Conservation (phyloP, 2,888 invertebrate genomes). For the Oscheius myriophilus region DNA sequence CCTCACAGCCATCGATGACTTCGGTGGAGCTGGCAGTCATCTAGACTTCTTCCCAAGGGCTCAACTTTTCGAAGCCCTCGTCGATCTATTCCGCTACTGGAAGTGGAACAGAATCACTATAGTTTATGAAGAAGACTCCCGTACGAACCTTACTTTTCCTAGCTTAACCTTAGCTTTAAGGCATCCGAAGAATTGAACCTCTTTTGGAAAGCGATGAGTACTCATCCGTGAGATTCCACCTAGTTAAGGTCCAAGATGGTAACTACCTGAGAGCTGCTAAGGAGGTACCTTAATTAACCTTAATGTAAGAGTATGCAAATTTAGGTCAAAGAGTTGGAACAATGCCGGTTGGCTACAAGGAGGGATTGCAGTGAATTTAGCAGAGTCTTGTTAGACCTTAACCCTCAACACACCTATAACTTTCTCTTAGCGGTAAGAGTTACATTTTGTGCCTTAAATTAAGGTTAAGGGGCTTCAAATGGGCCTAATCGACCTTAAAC, state of each 20-base stretch:
- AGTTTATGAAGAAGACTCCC: conserved; percentile 64
- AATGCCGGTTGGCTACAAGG: conserved; percentile 59
- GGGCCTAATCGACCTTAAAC: conserved; percentile 69
- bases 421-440: conserved; percentile 63
- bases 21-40: conserved; percentile 33
- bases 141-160: no score
- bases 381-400: conserved; percentile 65
- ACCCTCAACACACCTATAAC: conserved; percentile 63
- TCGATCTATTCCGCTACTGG: conserved; percentile 67
- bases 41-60: conserved; percentile 65
- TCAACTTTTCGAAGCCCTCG: conserved; percentile 63
- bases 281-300: conserved; percentile 43
- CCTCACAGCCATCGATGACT: conserved; percentile 62
- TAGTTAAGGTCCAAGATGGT: conserved; percentile 62
- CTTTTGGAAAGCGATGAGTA: conserved; percentile 65
- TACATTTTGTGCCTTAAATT: neutral
- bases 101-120: conserved; percentile 66
- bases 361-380: conserved; percentile 67
- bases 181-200: conserved; percentile 60
- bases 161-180: conserved; percentile 44
- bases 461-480: conserved; percentile 65
- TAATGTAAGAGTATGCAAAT: conserved; percentile 1
- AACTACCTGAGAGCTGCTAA: conserved; percentile 65
- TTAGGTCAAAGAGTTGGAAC: conserved; percentile 66
- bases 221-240: conserved; percentile 60